Base-by-base conservation (phyloP, 2,888 invertebrate genomes). In the Mythimna impura region DNA sequence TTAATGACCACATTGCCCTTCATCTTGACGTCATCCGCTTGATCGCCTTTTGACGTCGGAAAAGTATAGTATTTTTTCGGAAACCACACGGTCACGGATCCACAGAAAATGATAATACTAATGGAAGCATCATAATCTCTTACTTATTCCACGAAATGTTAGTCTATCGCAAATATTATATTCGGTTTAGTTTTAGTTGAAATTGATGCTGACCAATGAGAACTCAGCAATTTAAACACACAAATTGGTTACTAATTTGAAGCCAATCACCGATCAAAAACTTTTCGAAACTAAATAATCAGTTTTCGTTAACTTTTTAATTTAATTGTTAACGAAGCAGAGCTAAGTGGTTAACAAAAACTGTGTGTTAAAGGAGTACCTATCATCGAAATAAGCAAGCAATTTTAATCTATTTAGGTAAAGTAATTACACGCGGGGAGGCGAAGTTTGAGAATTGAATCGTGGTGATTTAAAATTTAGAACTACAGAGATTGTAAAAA, bases 351-450 rank as follows among this genome's bases (percentile, higher is more conserved):
- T 47, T 47, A 36, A 20, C 52, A 47, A 14, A 52, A 34, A 9
- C 22, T 64, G 10, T n/a, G 20, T 67, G 30, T 20, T 30, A 22
- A 50, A 52, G 14, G 25, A 47, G 8, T 10, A 61, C 30, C 30
- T 36, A 36, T 36, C n/a, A 36, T 63, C 10, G 5, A 40, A 43
- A 54, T 57, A 2, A n/a, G 14, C 6, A 20, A 67, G n/a, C 14
- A 66, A 61, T 60, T 61, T 47, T 55, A 76, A 52, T 54, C 25
- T 17, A 64, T 54, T 25, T 12, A 22, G 76, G 6, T 14, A 10
- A 61, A 22, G 30, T 77, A 68, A 68, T 62, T 63, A 69, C 47
- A 69, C 20, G 20, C 2, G 10, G 17, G 1, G n/a, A 34, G 17
- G 25, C 14, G 22, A 66, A 61, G 17, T 61, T 47, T 47, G 14